Conservation (phyloP, 1,140 invertebrate species). For the Ceratosolen fusciceps region DNA sequence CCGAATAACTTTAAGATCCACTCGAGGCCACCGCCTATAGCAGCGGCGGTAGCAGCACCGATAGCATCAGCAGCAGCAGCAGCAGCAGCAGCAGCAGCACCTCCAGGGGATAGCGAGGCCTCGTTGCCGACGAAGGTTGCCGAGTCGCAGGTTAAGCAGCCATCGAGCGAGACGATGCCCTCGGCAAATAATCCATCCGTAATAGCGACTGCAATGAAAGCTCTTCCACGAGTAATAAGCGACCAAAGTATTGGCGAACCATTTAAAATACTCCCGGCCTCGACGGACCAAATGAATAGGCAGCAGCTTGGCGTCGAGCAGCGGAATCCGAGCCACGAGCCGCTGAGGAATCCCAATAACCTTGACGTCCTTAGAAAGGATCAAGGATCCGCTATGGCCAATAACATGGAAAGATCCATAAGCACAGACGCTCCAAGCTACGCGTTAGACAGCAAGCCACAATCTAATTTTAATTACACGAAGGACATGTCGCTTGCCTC, state of each 20-base stretch:
- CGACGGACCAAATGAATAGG: constrained; percentile 42
- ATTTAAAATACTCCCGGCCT: constrained; percentile 62
- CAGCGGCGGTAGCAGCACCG: no score
- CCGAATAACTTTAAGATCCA: constrained; percentile 71
- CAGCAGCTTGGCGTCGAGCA: constrained; percentile 31
- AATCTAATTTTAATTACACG: constrained; percentile 40
- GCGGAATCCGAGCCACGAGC: constrained; percentile 1
- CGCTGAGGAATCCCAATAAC: constrained; percentile 6
- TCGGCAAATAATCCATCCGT: constrained; percentile 29
- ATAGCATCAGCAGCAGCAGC: no score
- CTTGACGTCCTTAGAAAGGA: constrained; percentile 8
- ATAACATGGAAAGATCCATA: constrained; percentile 20
- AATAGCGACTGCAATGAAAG: constrained; percentile 51
- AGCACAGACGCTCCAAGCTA: constrained; percentile 32
- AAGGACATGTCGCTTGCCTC: constrained; percentile 38
- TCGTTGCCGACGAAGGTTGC: no score
- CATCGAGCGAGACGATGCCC: no score
- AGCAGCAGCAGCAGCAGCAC: no score
- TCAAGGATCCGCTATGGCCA: neutral
- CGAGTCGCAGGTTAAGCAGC: no score
- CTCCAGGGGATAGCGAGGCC: no score
- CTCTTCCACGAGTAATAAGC: constrained; percentile 63
- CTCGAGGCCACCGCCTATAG: constrained; percentile 48
- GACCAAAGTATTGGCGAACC: constrained; percentile 65
- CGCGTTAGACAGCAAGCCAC: constrained; percentile 29